Base-by-base conservation (phyloP, 2,113 vertebrate species). In the Corvus cornix region DNA sequence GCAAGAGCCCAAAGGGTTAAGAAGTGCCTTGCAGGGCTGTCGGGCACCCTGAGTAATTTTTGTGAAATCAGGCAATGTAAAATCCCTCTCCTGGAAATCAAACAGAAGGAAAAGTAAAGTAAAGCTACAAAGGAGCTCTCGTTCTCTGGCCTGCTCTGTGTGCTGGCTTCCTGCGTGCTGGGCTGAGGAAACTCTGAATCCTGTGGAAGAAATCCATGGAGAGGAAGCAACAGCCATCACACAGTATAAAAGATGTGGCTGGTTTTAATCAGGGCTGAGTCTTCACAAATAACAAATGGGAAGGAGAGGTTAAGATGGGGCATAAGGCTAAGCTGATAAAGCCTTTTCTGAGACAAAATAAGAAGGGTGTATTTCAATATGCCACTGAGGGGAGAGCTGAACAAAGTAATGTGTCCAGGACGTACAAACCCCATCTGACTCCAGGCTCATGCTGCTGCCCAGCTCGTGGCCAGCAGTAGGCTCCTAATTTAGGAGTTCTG, bases 211-310 rank as follows among this genome's bases (percentile, higher is more conserved):
- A 97, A 96, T 96, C 92, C 95, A 68, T 22, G 72, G 95, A 96
- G 93, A 96, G 95, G 95, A 96, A 94, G 82, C 90, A 86, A 85
- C 75, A 73, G 87, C 93, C 88, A 85, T 87, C 21, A 5, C 84
- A 86, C 58, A 74, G 91, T 37, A n/a, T 84, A 88, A 96, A 95
- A 77, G 93, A 96, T 88, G 82, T 78, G 92, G 68, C 90, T 97
- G 96, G 92, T 96, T 97, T 96, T 94, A 96, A 96, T 97, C 93
- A 96, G 85, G 79, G 68, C 82, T 84, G 82, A 96, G 56, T 86
- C 95, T 68, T 96, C 72, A 81, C 90, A 86, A 96, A 96, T 94
- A 93, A 93, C 44, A 95, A 94, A 92, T 10, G 83, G 68, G 64
- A 95, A 86, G 41, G 90, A 80, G 48, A 95, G 85, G 92, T 94